phyloP scores from a whole-genome alignment of 2,888 invertebrate species.

The Heliconius erato region DNA sequence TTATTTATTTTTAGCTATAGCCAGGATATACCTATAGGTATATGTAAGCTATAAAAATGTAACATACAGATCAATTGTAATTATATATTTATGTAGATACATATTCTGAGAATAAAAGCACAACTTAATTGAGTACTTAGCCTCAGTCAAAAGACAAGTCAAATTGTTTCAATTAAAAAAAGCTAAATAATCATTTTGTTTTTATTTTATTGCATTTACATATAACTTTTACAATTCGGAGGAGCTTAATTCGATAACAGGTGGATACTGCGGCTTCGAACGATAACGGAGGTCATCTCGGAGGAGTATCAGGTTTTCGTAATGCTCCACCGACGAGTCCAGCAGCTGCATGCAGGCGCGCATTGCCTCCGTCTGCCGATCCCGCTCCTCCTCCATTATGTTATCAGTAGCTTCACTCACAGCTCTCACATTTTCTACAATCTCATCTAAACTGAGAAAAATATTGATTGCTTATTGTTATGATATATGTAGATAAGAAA shows the following conservation, averaged over 20 bases:
- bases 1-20: neutral
- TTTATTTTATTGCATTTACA: constrained; percentile 7
- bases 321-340: constrained; percentile 74
- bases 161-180: neutral
- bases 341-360: constrained; percentile 71
- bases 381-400: constrained; percentile 67
- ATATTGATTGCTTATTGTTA: neutral
- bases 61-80: neutral
- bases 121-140: too few relatives aligned
- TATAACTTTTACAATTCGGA: constrained; percentile 45
- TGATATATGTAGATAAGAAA: neutral
- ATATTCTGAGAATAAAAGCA: too few relatives aligned
- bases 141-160: too few relatives aligned
- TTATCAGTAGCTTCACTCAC: constrained; percentile 70
- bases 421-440: constrained; percentile 72
- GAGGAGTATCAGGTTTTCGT: constrained; percentile 73
- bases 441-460: constrained; percentile 70
- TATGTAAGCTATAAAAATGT: neutral
- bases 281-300: constrained; percentile 70
- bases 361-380: constrained; percentile 68
- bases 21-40: neutral
- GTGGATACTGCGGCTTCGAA: constrained; percentile 65
- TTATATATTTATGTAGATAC: neutral
- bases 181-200: neutral
- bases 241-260: constrained; percentile 67